A percentile compares a stretch with the other conserved stretches of the same genome.
Conservation (phyloP, 2,113 vertebrate species). For the Erpornis zantholeuca region DNA sequence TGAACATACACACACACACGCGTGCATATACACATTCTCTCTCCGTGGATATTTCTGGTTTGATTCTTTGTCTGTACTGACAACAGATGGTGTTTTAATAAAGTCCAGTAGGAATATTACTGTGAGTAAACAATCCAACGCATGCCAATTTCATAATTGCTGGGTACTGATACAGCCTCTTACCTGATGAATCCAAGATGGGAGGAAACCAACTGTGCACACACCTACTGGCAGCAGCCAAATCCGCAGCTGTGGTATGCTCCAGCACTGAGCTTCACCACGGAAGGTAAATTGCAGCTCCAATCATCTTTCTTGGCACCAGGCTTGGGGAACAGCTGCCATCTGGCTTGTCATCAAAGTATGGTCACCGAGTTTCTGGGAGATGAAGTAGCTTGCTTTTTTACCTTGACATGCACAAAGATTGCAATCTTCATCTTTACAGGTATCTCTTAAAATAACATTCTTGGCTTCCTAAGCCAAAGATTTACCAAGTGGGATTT, state of each 20-base stretch:
- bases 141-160: constrained; percentile 99
- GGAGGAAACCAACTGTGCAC: constrained; percentile 77
- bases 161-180: constrained; percentile 95
- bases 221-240: constrained; percentile 88
- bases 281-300: constrained; percentile 82
- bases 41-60: constrained; percentile 62
- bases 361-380: constrained; percentile 71
- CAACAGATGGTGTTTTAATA: constrained; percentile 99
- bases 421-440: constrained; percentile 67
- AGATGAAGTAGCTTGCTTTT: constrained; percentile 75
- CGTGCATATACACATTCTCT: neutral
- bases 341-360: constrained; percentile 82
- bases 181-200: constrained; percentile 89
- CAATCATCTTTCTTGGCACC: constrained; percentile 77
- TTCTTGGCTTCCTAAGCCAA: constrained; percentile 54
- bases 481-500: constrained; percentile 62
- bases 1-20: neutral
- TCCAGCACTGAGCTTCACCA: constrained; percentile 72
- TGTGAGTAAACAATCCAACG: constrained; percentile 96
- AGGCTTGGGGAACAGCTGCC: constrained; percentile 69
- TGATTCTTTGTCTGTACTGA: constrained; percentile 86
- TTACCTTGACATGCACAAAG: constrained; percentile 56
- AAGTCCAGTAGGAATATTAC: constrained; percentile 99
- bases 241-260: constrained; percentile 87
- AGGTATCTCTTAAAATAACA: constrained; percentile 68